A percentile compares a stretch with the other conserved stretches of the same genome.
Evolutionary conservation across 2,888 invertebrate genomes (phyloP).

Genomic region (Patella depressa): DNA sequence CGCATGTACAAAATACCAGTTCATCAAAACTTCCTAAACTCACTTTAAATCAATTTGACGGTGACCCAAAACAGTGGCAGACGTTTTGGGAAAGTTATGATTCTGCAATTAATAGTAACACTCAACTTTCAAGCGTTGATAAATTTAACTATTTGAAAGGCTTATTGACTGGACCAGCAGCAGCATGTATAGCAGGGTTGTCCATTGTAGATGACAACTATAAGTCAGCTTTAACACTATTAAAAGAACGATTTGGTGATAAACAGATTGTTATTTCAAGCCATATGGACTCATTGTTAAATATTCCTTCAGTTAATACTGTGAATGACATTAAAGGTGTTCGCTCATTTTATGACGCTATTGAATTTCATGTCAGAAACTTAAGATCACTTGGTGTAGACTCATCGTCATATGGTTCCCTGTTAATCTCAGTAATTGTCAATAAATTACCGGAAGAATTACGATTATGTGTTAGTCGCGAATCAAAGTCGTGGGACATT

Average conservation of each 20-base stretch:
- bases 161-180: slow-evolving; percentile 24
- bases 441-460: slow-evolving; percentile 4
- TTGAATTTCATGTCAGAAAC: neutral
- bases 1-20: neutral
- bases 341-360: neutral
- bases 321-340: neutral
- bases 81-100: slow-evolving; percentile 30
- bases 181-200: slow-evolving; percentile 24
- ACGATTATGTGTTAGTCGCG: neutral
- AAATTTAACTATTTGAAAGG: slow-evolving; percentile 28
- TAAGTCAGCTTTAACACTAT: slow-evolving; percentile 16
- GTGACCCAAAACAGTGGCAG: slow-evolving; percentile 21
- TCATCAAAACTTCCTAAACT: slow-evolving; percentile 23
- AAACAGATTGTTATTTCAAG: slow-evolving; percentile 25
- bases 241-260: slow-evolving; percentile 26
- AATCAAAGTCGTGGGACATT: neutral
- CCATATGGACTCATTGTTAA: neutral
- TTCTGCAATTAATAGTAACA: slow-evolving; percentile 22
- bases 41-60: slow-evolving; percentile 22
- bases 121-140: slow-evolving; percentile 17
- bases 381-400: neutral
- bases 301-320: neutral
- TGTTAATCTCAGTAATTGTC: neutral
- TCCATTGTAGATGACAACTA: slow-evolving; percentile 30
- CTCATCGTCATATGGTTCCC: neutral